Evolutionary conservation across 2,113 vertebrate species (phyloP).

Genomic region (Aviceda subcristata): DNA sequence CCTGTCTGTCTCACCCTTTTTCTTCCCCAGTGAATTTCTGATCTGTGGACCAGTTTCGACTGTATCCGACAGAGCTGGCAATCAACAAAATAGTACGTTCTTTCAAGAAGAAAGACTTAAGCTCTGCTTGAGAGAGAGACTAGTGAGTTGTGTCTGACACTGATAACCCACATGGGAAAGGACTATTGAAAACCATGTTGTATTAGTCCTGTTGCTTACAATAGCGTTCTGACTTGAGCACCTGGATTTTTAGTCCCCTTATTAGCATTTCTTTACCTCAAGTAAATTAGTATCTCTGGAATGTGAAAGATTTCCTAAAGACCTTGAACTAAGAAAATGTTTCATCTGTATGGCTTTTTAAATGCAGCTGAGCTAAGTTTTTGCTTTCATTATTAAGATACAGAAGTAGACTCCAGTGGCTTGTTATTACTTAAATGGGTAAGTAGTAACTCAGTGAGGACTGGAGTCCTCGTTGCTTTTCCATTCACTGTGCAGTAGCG

Average conservation of each 20-base stretch:
- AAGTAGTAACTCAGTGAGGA: not conserved
- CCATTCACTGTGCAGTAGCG: not conserved
- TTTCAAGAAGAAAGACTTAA: not conserved
- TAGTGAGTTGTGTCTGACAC: not conserved
- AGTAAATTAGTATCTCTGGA: not conserved
- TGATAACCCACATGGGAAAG: not conserved
- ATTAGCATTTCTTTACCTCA: not conserved
- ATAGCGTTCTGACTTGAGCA: not conserved
- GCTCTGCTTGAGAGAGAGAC: not conserved
- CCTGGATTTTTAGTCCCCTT: not conserved
- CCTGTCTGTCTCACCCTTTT: not conserved
- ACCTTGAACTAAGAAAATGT: not conserved
- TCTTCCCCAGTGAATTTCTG: not conserved
- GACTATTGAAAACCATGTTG: not conserved
- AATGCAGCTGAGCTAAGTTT: not conserved
- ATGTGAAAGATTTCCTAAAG: not conserved
- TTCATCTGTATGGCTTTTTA: not conserved
- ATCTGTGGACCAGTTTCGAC: not conserved
- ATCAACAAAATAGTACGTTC: not conserved
- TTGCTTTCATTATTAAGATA: not conserved
- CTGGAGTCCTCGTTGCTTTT: not conserved
- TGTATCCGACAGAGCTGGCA: not conserved
- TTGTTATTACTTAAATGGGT: not conserved
- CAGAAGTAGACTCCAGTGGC: not conserved
- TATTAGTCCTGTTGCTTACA: not conserved